Base-by-base conservation (phyloP, 2,797 vertebrate genomes). In the Tachyglossus aculeatus region DNA sequence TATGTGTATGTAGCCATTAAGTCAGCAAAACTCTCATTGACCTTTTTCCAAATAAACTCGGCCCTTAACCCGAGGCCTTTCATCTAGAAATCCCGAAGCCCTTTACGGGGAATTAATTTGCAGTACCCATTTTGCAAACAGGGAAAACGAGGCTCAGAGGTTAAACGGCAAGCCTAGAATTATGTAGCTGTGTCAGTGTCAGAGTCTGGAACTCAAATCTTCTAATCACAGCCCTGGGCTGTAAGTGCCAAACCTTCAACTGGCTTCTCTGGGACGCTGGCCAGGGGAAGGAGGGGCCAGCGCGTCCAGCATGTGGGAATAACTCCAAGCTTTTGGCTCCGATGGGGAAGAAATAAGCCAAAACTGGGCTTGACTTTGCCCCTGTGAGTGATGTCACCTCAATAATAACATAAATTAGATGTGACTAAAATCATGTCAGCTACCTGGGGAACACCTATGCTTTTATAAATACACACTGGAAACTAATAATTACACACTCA, bases 401-500 rank as follows among this genome's bases (percentile, higher is more conserved):
- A 78, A 57, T 57, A 62, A 70, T 71, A 66, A 76, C 2, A 71
- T 64, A 44, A 2, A 5, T 67, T 79, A 79, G 69, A 77, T 65
- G 58, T 83, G 50, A 86, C 61, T 54, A 67, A 38, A 62, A 62
- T 31, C 13, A 22, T 56, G 65, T 2, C 4, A 41, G 22, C 62
- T 75, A 9, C 24, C n/a, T 80, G 40, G n/a, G 47, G 39, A 66
- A 53, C 51, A 34, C 38, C 41, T 76, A 27, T 67, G 11, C 27
- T 57, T 80, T 83, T 45, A 82, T 80, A 73, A 84, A 68, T 64
- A 71, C 41, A 48, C 71, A 57, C 58, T 24, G 43, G 64, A 57
- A 66, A 64, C 39, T 54, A 63, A 24, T 62, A 59, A 44, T 63
- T 87, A 80, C 67, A 44, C 25, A 55, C 62, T 76, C 9, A 81